Evolutionary conservation across 2,888 invertebrate genomes (phyloP), one percentile per base, ranked within the genome.

Genomic region (Ceriagrion tenellum): DNA sequence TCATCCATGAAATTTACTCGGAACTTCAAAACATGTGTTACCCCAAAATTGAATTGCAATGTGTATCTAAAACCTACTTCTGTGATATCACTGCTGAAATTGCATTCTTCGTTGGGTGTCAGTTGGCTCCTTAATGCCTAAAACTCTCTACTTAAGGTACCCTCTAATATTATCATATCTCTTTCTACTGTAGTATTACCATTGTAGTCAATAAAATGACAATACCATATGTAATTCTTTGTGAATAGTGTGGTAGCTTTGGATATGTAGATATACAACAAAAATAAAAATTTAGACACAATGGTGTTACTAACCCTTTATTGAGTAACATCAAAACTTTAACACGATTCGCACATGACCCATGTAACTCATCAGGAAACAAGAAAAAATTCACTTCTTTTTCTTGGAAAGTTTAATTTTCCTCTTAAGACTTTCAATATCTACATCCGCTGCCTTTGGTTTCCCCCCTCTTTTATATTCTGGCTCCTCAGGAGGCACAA

Each of bases 401-500:
- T 96, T 96, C 95, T 96, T 96, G 30, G 97, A 97, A 96, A 98
- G 98, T 96, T 98, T 98, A 96, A 99, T 97, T 97, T 98, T 99
- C 59, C 98, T 97, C 96, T 99, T 99, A 0, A 99, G 97, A 91
- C 97, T 97, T 81, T 98, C 97, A 55, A 99, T 97, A 96, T 99
- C 98, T 81, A 99, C 97, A 95, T 96, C 96, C 69, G 81, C 20
- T 95, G 95, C 95, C 88, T 95, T 96, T 12, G 96, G 96, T 0
- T 96, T 95, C 95, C 97, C 97, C 88, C 96, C 95, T 95, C 95
- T 88, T 69, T 95, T 96, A 95, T 95, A 96, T 40, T 93, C 95
- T 89, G 96, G 96, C 96, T 99, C 99, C 96, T 97, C 97, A 0
- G 99, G 99, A 95, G 99, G 98, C 96, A 99, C 97, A 96, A 98